Evolutionary conservation across 2,888 invertebrate genomes (phyloP).

Genomic region (Eucriotettix oculatus): DNA sequence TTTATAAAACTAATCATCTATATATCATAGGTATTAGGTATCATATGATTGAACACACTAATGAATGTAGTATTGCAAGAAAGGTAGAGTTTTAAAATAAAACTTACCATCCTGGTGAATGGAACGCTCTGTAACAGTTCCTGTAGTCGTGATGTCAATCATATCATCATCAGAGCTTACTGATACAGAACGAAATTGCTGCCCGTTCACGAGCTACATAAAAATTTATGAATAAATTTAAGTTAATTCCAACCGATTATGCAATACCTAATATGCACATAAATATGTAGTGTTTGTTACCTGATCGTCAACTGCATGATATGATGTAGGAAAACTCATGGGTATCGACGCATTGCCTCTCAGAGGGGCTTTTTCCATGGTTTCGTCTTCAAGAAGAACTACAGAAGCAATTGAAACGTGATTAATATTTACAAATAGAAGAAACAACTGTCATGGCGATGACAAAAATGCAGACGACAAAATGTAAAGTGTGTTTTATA

Average conservation of each 20-base stretch:
- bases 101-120: slow-evolving; percentile 14
- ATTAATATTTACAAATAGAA: background rate
- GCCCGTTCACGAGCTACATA: slow-evolving; percentile 12
- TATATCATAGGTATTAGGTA: too few relatives aligned
- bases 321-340: slow-evolving; percentile 34
- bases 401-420: too few relatives aligned
- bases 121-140: slow-evolving; percentile 22
- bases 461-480: slow-evolving; percentile 6
- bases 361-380: slow-evolving; percentile 57
- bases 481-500: too few relatives aligned
- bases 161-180: slow-evolving; percentile 43
- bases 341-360: slow-evolving; percentile 36
- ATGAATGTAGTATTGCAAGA: background rate
- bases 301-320: slow-evolving; percentile 44
- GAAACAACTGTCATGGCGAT: slow-evolving; percentile 4
- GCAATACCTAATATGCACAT: background rate
- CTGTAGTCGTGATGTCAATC: slow-evolving; percentile 45
- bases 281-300: slow-evolving; percentile 21
- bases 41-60: background rate
- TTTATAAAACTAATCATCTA: background rate
- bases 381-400: slow-evolving; percentile 11
- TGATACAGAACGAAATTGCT: slow-evolving; percentile 18
- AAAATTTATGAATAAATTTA: background rate
- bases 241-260: background rate
- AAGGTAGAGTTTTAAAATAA: slow-evolving; percentile 9